Evolutionary conservation across 1,140 invertebrate species (phyloP).

Genomic region (Nymphalis io): DNA sequence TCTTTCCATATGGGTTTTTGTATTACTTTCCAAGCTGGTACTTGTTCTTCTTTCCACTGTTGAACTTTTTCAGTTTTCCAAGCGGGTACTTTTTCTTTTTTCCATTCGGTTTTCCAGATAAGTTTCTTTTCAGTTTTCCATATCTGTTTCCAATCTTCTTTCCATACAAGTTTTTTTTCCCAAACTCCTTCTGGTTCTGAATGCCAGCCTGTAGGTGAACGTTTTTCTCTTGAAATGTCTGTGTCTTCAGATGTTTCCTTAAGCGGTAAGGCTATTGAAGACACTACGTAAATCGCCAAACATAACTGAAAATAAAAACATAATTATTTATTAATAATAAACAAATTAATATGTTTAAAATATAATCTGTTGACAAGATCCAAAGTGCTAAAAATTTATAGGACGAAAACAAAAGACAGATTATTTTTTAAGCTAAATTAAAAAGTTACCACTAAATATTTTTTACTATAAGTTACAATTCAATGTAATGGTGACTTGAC

Average conservation of each 20-base stretch:
- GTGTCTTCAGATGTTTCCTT: slow-evolving; percentile 51
- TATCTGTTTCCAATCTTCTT: slow-evolving; percentile 87
- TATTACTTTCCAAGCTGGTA: slow-evolving; percentile 84
- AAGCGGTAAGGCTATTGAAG: slow-evolving; percentile 58
- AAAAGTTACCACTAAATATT: too few relatives aligned
- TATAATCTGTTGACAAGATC: too few relatives aligned
- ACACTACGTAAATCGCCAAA: slow-evolving; percentile 58
- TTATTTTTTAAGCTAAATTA: too few relatives aligned
- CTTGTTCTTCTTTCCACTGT: slow-evolving; percentile 85
- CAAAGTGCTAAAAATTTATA: too few relatives aligned
- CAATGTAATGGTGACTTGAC: too few relatives aligned
- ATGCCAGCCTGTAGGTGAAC: slow-evolving; percentile 72
- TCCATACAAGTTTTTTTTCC: slow-evolving; percentile 89
- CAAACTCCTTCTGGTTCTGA: slow-evolving; percentile 84
- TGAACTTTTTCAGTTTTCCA: slow-evolving; percentile 85
- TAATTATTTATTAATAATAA: slow-evolving; percentile 10
- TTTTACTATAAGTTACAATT: too few relatives aligned
- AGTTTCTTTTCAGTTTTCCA: slow-evolving; percentile 89
- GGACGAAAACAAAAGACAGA: too few relatives aligned
- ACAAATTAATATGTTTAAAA: not conserved
- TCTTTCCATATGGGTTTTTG: slow-evolving; percentile 86
- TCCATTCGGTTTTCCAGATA: slow-evolving; percentile 84
- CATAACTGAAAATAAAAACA: slow-evolving; percentile 58
- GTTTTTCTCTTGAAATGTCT: slow-evolving; percentile 58
- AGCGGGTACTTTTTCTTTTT: slow-evolving; percentile 82